Percentiles rank a stretch among this genome's conserved stretches.
These are phyloP conservation scores for Laothoe populi DNA, from an alignment of 2,888 invertebrate genomes.

Conservation along the genomic window DNA sequence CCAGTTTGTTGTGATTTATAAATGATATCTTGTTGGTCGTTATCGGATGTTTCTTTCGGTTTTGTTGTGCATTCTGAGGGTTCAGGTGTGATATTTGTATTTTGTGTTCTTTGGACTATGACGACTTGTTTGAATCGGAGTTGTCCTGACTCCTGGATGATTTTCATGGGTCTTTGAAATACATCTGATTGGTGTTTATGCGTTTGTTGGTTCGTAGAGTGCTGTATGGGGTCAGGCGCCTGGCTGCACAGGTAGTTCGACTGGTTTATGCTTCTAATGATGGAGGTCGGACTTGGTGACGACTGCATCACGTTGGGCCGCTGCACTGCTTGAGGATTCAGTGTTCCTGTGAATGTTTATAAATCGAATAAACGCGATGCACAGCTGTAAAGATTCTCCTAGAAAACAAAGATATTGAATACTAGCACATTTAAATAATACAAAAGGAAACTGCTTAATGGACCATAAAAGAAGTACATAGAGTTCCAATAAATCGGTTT, in stretches of 20 bases:
- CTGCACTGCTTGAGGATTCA: conserved; percentile 63
- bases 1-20: conserved; percentile 43
- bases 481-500: background rate
- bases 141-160: conserved; percentile 40
- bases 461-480: conserved; percentile 12
- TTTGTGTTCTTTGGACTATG: conserved; percentile 55
- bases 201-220: conserved; percentile 30
- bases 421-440: background rate
- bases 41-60: conserved; percentile 41
- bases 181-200: conserved; percentile 39
- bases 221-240: conserved; percentile 46
- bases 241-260: conserved; percentile 76
- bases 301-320: conserved; percentile 69
- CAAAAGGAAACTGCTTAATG: background rate
- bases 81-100: conserved; percentile 36
- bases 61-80: conserved; percentile 33
- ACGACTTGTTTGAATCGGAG: conserved; percentile 63
- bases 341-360: conserved; percentile 45
- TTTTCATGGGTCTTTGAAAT: conserved; percentile 53
- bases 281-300: conserved; percentile 79
- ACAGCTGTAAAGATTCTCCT: background rate
- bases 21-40: conserved; percentile 43
- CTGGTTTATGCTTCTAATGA: conserved; percentile 78
- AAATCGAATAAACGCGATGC: conserved; percentile 7
- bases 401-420: conserved; percentile 11